Base-by-base conservation (phyloP, 2,113 vertebrate species). In the Chaetops frenatus region DNA sequence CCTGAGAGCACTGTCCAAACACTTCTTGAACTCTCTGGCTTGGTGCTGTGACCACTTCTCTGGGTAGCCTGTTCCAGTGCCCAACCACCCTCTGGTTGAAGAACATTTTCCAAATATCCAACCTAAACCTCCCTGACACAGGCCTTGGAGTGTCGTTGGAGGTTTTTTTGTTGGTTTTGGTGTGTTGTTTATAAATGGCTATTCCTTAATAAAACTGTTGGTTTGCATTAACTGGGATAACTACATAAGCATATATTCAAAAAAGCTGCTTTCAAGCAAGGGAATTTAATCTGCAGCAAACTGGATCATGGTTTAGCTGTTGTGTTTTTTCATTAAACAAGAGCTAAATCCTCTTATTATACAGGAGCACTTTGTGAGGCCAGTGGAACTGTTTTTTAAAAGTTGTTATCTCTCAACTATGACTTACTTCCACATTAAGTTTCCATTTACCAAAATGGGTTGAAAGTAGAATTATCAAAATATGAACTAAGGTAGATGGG, bases 61-160 rank as follows among this genome's bases (percentile, higher is more conserved):
- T 54, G 12, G 35, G 14, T 11, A 76, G 16, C 16, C 66, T 61
- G 23, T 57, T 42, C 71, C 36, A 58, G 38, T 53, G 28, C 29
- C 20, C 7, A 54, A 0, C 2, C 29, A 69, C 8, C 7, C 20
- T 25, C 18, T 10, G 35, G n/a, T 11, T 19, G 11, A 40, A 69
- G 2, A 69, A 42, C 15, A 17, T 54, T 35, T 54, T 54, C 17
- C 21, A 33, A 1, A 31, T 48, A 48, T 3, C 29, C 47, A 54
- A 2, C 9, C 17, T 54, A 53, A 74, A 47, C 40, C 7, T 61
- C 17, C 12, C 21, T 45, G 29, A 42, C 14, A 27, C 25, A 54
- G 14, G 79, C 31, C 9, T 77, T 77, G 28, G 18, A 56, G 47
- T 42, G 12, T 45, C 21, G 16, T 35, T 31, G 22, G 2, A 0